A percentile compares a stretch with the other conserved stretches of the same genome.
phyloP scores from a whole-genome alignment of 2,888 invertebrate genomes.

The Cheiracanthium punctorium region DNA sequence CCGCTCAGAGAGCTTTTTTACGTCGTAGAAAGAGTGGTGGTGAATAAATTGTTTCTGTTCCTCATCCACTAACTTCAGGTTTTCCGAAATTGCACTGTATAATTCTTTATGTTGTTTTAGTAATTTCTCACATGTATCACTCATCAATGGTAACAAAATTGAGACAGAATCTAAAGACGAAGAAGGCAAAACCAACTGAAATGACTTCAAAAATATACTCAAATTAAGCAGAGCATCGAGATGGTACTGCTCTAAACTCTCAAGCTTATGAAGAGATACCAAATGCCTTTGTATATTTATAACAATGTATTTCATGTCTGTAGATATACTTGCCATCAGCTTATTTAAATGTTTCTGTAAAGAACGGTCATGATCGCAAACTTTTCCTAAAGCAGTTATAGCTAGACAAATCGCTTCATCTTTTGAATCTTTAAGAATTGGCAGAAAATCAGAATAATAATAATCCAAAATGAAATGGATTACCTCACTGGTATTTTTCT shows the following conservation, averaged over 20 bases:
- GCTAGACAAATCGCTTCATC: conserved; percentile 16
- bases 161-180: conserved; percentile 35
- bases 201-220: conserved; percentile 35
- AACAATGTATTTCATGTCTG: neutral
- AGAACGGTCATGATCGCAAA: neutral
- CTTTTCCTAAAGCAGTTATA: conserved; percentile 33
- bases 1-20: conserved; percentile 18
- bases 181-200: conserved; percentile 30
- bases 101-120: neutral
- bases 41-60: conserved; percentile 23
- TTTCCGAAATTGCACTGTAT: neutral
- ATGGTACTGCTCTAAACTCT: neutral
- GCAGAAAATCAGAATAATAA: conserved; percentile 16
- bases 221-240: conserved; percentile 37
- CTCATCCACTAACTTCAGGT: conserved; percentile 29
- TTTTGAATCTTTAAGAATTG: neutral
- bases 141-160: conserved; percentile 35
- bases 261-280: conserved; percentile 22
- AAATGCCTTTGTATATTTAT: conserved; percentile 28
- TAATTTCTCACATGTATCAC: conserved; percentile 16
- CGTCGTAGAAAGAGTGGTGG: neutral
- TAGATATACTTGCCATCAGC: conserved; percentile 13
- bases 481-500: no score
- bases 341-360: conserved; percentile 1
- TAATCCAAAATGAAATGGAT: no score